Evolutionary conservation across 2,797 vertebrate genomes (phyloP).

Genomic region (Podarcis siculus): DNA sequence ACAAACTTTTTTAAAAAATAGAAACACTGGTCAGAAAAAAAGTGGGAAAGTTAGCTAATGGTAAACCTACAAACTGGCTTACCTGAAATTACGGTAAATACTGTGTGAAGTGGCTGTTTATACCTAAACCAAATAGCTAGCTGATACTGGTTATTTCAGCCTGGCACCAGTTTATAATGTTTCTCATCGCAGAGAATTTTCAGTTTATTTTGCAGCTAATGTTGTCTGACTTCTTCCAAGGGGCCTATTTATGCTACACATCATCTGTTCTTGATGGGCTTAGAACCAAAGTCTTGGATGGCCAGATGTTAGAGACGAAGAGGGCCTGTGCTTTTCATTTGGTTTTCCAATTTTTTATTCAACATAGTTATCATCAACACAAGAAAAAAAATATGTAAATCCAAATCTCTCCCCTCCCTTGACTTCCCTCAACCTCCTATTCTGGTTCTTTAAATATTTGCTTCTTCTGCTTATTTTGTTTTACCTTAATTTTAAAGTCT

Average conservation of each 20-base stretch:
- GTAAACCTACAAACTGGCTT: background rate
- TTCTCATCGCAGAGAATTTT: slow-evolving; percentile 2
- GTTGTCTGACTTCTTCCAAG: background rate
- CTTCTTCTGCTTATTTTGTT: no score
- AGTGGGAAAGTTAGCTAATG: background rate
- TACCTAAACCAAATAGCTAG: background rate
- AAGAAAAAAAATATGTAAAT: no score
- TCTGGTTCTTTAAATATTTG: no score
- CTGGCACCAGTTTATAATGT: background rate
- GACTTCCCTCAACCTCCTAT: no score
- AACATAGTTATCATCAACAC: no score
- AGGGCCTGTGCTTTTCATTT: no score
- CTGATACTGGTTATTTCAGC: slow-evolving; percentile 21
- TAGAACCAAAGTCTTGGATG: background rate
- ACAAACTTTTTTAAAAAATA: background rate
- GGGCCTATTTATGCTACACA: background rate
- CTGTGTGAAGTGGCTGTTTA: background rate
- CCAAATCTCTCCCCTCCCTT: no score
- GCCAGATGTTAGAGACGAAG: background rate
- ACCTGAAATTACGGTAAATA: background rate
- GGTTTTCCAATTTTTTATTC: no score
- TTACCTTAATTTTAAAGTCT: no score
- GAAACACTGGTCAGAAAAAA: background rate
- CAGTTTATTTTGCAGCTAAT: slow-evolving; percentile 15
- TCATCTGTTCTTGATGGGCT: background rate